Percentiles rank a stretch among this genome's conserved stretches.
Conservation (phyloP, 64 coral and sea anemone species). For the Montipora cactus region DNA sequence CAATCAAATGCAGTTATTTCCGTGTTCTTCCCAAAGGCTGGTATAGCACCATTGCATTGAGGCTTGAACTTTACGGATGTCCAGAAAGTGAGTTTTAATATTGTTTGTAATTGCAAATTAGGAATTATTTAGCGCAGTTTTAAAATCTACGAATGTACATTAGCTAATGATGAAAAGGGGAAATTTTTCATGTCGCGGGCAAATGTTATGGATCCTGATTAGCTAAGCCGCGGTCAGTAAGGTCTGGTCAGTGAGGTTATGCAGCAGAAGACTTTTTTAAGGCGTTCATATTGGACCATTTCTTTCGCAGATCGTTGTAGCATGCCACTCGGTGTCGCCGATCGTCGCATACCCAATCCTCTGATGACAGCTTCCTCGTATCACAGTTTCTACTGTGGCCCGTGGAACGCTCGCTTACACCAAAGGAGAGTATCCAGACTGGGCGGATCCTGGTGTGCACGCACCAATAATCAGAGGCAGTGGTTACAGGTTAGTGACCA, state of each 20-base stretch:
- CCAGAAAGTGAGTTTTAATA: slow-evolving; percentile 58
- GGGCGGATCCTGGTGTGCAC: slow-evolving; percentile 68
- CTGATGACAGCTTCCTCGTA: slow-evolving; percentile 75
- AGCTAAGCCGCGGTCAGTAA: too few relatives aligned
- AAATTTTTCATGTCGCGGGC: too few relatives aligned
- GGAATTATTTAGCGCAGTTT: neutral
- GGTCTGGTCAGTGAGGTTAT: neutral
- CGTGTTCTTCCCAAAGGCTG: slow-evolving; percentile 62
- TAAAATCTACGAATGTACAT: too few relatives aligned
- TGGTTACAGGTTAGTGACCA: slow-evolving; percentile 63
- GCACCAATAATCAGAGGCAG: slow-evolving; percentile 63
- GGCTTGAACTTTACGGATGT: slow-evolving; percentile 75
- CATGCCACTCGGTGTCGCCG: slow-evolving; percentile 85
- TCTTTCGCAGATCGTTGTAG: slow-evolving; percentile 61
- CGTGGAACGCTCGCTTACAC: slow-evolving; percentile 74
- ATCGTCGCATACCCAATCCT: slow-evolving; percentile 78
- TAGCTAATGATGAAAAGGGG: too few relatives aligned
- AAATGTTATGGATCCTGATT: too few relatives aligned
- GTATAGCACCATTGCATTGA: slow-evolving; percentile 68
- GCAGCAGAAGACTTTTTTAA: neutral
- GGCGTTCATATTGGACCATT: neutral
- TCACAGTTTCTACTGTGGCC: slow-evolving; percentile 70
- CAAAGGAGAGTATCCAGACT: slow-evolving; percentile 31
- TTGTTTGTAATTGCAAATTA: neutral
- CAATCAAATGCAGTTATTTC: slow-evolving; percentile 59